Percentiles rank a stretch among this genome's conserved stretches.
Evolutionary conservation across 2,113 vertebrate species (phyloP).

Genomic region (Kobus ellipsiprymnus): DNA sequence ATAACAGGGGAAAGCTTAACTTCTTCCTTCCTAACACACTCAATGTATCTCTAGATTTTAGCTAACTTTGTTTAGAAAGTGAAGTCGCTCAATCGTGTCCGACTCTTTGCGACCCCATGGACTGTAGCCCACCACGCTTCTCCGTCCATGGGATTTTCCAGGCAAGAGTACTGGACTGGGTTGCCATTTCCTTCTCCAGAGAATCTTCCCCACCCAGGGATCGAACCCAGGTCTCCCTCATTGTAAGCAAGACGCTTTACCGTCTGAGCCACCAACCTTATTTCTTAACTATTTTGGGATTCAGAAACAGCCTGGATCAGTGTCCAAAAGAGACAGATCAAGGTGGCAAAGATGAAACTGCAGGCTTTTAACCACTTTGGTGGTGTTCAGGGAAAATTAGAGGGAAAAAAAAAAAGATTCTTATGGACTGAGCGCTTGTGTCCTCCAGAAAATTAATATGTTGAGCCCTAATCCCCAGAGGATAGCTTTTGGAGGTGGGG

Average conservation of each 20-base stretch:
- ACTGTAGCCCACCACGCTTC: too few species aligned
- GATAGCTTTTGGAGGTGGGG: background rate
- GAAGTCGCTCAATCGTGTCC: too few species aligned
- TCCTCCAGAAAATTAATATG: background rate
- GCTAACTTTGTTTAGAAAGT: background rate
- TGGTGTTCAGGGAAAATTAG: background rate
- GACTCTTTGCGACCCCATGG: too few species aligned
- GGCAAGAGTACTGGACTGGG: too few species aligned
- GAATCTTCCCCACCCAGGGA: too few species aligned
- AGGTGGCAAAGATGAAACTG: background rate
- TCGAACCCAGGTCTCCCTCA: too few species aligned
- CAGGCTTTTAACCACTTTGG: background rate
- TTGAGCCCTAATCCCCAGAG: too few species aligned
- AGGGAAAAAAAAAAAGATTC: rapidly evolving
- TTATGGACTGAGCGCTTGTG: background rate
- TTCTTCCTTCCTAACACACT: background rate
- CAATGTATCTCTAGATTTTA: background rate
- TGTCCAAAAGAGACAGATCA: background rate
- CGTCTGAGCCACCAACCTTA: too few species aligned
- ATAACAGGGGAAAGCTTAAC: background rate
- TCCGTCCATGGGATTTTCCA: too few species aligned
- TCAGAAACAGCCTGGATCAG: background rate
- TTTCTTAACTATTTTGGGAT: background rate
- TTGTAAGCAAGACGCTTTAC: too few species aligned
- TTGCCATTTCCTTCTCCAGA: too few species aligned